Evolutionary conservation across 2,888 invertebrate genomes (phyloP), one percentile per base, ranked within the genome.

Genomic region (Nebria salina): DNA sequence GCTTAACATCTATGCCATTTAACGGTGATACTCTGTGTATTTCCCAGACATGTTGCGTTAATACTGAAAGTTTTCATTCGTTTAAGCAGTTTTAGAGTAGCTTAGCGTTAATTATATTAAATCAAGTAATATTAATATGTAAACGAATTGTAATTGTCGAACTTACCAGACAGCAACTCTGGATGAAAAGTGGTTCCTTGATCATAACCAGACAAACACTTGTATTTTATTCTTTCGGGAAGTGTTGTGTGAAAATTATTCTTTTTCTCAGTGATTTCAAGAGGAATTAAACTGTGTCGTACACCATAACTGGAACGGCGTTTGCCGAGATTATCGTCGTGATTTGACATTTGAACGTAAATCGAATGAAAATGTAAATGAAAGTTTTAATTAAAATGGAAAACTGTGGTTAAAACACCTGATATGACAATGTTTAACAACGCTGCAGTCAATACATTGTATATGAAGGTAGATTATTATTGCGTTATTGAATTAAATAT

Each of bases 11-110:
- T 79, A 88, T 86, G 79, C 86, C 85, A 79, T 87, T 87, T 74
- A 89, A 83, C 4, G 86, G 83, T 11, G 89, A 88, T 6, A 87
- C 87, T 26, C 85, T 87, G 83, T 84, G 88, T 41, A 88, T 82
- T 54, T 84, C 86, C 89, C 89, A 89, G 11, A 87, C 87, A 83
- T 86, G 85, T 64, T 84, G 83, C 42, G 87, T 80, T 13, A 89
- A 83, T 70, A 84, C 89, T 89, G 80, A 0, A 54, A 54, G 13
- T 11, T 54, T 54, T 5, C 2, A 34, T 34, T 34, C 34, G 5
- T 34, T 34, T 34, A 34, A 34, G 5, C 34, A 34, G 0, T 34
- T 34, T 34, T 34, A 34, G 34, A 34, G 34, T 34, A 34, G 34
- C 34, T 2, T 34, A 5, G 1, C 2, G 34, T 34, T 34, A 20